Conservation (phyloP, 2,113 vertebrate genomes). For the Rallus limicola region DNA sequence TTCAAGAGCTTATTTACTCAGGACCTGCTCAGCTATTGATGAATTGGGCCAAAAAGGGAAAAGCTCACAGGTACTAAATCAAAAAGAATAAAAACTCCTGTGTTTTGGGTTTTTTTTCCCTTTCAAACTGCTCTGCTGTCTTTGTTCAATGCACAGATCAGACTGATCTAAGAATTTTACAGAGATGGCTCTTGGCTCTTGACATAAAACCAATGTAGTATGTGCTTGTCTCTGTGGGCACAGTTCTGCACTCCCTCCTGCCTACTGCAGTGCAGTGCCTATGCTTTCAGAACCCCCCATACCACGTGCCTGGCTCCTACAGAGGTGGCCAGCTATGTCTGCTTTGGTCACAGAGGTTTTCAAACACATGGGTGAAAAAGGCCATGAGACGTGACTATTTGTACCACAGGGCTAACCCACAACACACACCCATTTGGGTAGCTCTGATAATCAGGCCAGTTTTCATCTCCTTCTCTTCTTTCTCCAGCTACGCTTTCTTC, state of each 20-base stretch:
- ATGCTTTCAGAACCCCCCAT: background rate
- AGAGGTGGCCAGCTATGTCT: background rate
- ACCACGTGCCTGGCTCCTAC: background rate
- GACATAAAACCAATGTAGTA: accelerated
- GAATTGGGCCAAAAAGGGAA: background rate
- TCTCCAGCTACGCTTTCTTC: background rate
- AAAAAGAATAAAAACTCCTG: background rate
- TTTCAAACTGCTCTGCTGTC: background rate
- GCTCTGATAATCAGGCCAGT: background rate
- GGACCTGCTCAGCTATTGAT: background rate
- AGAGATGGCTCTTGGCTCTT: background rate
- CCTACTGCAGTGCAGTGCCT: background rate
- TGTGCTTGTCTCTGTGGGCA: background rate
- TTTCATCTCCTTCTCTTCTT: background rate
- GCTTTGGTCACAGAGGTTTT: background rate
- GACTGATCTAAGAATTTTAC: background rate
- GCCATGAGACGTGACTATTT: accelerated
- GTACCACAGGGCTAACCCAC: background rate
- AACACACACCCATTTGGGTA: accelerated
- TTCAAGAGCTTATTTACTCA: background rate
- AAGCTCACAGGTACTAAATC: background rate
- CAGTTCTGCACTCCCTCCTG: background rate
- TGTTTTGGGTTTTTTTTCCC: background rate
- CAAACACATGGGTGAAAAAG: background rate
- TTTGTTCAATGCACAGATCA: background rate